Evolutionary conservation across 1,140 invertebrate genomes (phyloP), one percentile per base, ranked within the genome.

Genomic region (Centruroides sculpturatus): DNA sequence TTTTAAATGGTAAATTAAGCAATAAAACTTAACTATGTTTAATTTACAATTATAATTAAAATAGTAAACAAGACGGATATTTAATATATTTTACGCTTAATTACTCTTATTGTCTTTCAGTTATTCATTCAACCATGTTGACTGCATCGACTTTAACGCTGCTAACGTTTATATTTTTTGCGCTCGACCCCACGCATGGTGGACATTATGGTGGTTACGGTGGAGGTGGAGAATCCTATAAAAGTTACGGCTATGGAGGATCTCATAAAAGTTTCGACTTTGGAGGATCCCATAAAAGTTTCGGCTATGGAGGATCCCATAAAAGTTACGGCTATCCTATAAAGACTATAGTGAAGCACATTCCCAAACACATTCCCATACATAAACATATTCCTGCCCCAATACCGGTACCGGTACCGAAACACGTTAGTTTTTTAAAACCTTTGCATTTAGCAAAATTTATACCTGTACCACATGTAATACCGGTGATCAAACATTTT

Each of bases 401-500:
- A 11, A 58, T 55, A 47, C 62, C 35, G 4, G 35, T 60, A 5
- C 64, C 64, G 9, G 58, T 65, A 11, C 57, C 64, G 13, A 65
- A 62, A 36, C 58, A 56, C 12, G 54, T 65, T 4, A 56, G 55
- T 1, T 57, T 56, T 13, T 23, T 65, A 34, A 65, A 62, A 36
- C 64, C 64, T 13, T 41, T 65, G 7, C 56, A 59, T 3, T 61
- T 65, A 4, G 64, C 64, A 3, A 65, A 65, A 12, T 59, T 59
- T 10, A 56, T 61, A 34, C 57, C 34, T 7, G 60, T 65, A 35
- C 64, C 64, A 11, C 64, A 65, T 4, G 57, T 65, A 3, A 56
- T 65, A 3, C 64, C 64, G 7, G 64, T 65, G 35, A 62, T 65
- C 54, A 65, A 65, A 41, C 64, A 65, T 54, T 61, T 61, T 13